These are phyloP conservation scores for Acinonyx jubatus DNA, from an alignment of 2,113 vertebrate genomes.

Conservation along the genomic window DNA sequence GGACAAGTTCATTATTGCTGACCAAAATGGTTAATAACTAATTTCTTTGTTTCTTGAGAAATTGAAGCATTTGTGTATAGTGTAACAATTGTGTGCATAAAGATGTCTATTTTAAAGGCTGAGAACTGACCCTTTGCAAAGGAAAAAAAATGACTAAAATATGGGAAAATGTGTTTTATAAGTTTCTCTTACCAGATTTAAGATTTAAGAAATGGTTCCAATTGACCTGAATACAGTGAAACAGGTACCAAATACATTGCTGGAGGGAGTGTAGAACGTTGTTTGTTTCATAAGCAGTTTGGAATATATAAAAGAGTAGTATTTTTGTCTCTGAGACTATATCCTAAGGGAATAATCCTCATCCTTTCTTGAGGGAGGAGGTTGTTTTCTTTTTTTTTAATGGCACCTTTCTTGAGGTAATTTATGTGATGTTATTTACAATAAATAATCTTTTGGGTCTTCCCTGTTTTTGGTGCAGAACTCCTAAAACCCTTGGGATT, in stretches of 20 bases:
- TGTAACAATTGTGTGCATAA: neutral
- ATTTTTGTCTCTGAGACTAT: neutral
- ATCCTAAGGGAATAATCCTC: neutral
- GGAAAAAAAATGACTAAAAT: neutral
- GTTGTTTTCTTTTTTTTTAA: neutral
- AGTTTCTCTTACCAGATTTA: neutral
- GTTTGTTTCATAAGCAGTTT: neutral
- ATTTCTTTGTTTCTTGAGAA: slow-evolving; percentile 15
- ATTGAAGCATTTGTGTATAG: neutral
- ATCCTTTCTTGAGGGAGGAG: neutral
- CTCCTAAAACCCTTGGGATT: neutral
- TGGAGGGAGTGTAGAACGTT: neutral
- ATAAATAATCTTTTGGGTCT: neutral
- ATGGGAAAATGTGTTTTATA: neutral
- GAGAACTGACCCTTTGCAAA: neutral
- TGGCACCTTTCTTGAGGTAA: neutral
- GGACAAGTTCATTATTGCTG: slow-evolving; percentile 1
- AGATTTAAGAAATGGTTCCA: neutral
- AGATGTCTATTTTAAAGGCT: neutral
- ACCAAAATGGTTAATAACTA: neutral
- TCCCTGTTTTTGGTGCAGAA: neutral
- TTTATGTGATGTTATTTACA: neutral
- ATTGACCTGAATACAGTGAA: neutral
- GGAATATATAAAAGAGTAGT: neutral
- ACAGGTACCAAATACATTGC: neutral